These are phyloP conservation scores for Unio delphinus DNA, from an alignment of 2,888 invertebrate genomes.

Conservation along the genomic window DNA sequence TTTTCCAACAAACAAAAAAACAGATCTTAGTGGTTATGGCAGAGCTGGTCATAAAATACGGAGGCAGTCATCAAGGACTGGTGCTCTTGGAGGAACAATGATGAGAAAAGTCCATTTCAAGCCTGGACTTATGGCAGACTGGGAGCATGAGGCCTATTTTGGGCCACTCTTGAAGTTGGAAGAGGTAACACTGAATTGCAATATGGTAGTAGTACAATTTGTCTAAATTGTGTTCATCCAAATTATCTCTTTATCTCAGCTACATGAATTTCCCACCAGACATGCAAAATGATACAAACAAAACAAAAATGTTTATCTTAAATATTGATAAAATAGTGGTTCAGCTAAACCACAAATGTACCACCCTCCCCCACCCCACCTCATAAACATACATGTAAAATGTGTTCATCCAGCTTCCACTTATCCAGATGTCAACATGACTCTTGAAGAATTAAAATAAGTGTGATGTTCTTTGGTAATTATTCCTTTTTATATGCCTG, in stretches of 20 bases:
- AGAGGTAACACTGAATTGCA: conserved; percentile 43
- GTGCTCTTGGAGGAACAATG: conserved; percentile 34
- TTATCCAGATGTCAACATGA: no score
- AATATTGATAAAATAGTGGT: no score
- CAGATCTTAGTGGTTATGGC: no score
- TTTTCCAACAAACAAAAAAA: no score
- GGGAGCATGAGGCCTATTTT: conserved; percentile 60
- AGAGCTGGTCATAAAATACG: conserved; percentile 30
- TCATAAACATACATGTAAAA: no score
- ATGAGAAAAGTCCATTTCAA: conserved; percentile 65
- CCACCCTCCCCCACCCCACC: no score
- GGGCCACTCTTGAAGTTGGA: conserved; percentile 64
- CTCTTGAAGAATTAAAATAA: no score
- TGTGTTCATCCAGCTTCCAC: no score
- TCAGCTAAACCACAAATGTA: no score
- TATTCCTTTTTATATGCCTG: no score
- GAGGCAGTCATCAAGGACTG: conserved; percentile 25
- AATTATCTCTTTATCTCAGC: neutral
- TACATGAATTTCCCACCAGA: neutral
- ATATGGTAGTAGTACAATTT: neutral
- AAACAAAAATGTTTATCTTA: no score
- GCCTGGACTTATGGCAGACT: conserved; percentile 63
- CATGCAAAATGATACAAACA: neutral
- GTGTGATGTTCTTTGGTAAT: no score
- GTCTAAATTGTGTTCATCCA: neutral